Conservation (phyloP, 2,888 invertebrate species). For the Polyommatus iphigenia region DNA sequence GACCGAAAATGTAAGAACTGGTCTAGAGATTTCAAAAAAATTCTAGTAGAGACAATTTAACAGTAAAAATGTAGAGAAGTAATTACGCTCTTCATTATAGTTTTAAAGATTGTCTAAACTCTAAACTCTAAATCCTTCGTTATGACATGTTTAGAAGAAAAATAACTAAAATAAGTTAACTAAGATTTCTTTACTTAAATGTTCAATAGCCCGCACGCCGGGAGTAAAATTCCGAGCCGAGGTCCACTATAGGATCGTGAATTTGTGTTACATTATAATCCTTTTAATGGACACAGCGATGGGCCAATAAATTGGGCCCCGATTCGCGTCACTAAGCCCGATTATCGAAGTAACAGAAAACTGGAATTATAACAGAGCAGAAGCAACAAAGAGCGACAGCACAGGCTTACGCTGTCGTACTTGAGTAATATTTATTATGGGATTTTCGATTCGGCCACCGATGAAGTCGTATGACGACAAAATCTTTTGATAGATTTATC, state of each 20-base stretch:
- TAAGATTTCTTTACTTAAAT: not conserved
- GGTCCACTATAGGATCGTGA: not conserved
- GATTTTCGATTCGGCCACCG: conserved; percentile 81
- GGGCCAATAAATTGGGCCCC: conserved; percentile 57
- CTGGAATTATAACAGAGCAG: conserved; percentile 74
- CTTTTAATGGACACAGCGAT: conserved; percentile 31
- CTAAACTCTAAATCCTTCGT: too few species aligned
- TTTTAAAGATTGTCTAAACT: not conserved
- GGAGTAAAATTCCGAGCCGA: not conserved
- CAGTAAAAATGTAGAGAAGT: not conserved
- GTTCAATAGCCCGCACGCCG: not conserved
- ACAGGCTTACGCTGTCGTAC: conserved; percentile 79
- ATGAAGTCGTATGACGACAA: conserved; percentile 80
- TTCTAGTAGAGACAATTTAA: not conserved
- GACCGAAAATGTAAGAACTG: not conserved
- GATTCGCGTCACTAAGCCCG: conserved; percentile 64
- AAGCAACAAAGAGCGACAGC: conserved; percentile 75
- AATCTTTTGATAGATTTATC: conserved; percentile 81
- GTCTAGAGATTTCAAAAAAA: too few species aligned
- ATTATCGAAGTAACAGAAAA: conserved; percentile 75
- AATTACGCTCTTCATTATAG: not conserved
- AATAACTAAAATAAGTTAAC: not conserved
- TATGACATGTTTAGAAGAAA: not conserved
- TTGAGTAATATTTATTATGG: conserved; percentile 80
- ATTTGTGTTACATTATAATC: conserved; percentile 28